Base-by-base conservation (phyloP, 1,140 invertebrate species). In the Listronotus oregonensis region DNA sequence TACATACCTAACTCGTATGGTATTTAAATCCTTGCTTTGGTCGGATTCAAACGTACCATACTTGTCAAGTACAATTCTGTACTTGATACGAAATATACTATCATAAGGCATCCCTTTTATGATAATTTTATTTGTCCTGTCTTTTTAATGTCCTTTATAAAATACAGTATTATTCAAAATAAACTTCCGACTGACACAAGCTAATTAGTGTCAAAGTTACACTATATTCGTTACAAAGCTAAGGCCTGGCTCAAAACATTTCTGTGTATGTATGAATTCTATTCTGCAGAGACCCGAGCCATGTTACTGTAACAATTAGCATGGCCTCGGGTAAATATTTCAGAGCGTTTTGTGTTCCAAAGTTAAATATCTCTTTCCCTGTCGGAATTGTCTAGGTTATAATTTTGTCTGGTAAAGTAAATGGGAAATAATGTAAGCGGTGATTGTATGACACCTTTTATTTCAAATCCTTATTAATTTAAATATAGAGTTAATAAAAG, bases 171-270 rank as follows among this genome's bases (percentile, higher is more conserved):
- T 5, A 37, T 12, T 27, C 27, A 15, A 21, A 18, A 50, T 27
- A 18, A 50, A n/a, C 17, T 50, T n/a, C 21, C 3, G 18, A 18
- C 47, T 21, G 47, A 50, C 21, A 50, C 15, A 50, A 50, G 47
- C 11, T 50, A 50, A 50, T 50, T 50, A 50, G 21, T 18, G 47
- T 21, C 43, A 18, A 31, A 50, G 21, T 21, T 50, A 3, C 11
- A 9, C 11, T 3, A 9, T 18, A 21, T 50, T 21, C 15, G 18
- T 37, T 37, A 37, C 11, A 12, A 50, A 50, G 15, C 21, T 18
- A 27, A 50, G 12, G 15, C 47, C 17, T 15, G 46, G 10, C 46
- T n/a, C 47, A 50, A 50, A 50, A 50, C 47, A 50, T 50, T 50
- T 50, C 47, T 21, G 47, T 31, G 15, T 50, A 4, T 50, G 21